phyloP scores from a whole-genome alignment of 2,113 vertebrate species.

The Hippotragus niger region DNA sequence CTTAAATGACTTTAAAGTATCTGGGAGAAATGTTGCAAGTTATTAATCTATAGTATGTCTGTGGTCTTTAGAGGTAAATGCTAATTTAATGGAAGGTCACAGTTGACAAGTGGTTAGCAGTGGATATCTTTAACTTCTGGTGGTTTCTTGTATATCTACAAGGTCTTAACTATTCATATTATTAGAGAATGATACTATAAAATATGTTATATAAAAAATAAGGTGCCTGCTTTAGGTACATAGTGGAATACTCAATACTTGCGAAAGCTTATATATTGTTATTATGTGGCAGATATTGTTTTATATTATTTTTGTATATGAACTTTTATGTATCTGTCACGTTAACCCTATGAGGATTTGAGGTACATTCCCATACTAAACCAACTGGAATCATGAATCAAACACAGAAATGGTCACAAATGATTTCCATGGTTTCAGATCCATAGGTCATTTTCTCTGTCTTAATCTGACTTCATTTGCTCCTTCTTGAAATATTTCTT shows the following conservation, averaged over 20 bases:
- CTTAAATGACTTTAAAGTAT: not conserved
- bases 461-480: not conserved
- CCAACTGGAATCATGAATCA: not conserved
- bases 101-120: not conserved
- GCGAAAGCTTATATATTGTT: not conserved
- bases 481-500: not conserved
- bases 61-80: conserved; percentile 24
- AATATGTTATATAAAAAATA: not conserved
- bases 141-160: not conserved
- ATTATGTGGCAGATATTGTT: not conserved
- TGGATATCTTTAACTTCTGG: not conserved
- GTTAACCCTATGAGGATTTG: not conserved
- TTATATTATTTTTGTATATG: not conserved
- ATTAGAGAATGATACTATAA: not conserved
- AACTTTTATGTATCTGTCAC: not conserved
- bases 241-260: not conserved
- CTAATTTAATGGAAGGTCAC: not conserved
- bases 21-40: not conserved
- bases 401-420: not conserved
- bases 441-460: not conserved
- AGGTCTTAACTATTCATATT: not conserved
- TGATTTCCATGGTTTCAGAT: conserved; percentile 5
- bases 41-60: not conserved
- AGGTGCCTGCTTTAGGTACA: not conserved
- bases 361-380: not conserved